These are phyloP conservation scores for Mesorhabditis spiculigera DNA, from an alignment of 2,888 invertebrate genomes.

Conservation along the genomic window DNA sequence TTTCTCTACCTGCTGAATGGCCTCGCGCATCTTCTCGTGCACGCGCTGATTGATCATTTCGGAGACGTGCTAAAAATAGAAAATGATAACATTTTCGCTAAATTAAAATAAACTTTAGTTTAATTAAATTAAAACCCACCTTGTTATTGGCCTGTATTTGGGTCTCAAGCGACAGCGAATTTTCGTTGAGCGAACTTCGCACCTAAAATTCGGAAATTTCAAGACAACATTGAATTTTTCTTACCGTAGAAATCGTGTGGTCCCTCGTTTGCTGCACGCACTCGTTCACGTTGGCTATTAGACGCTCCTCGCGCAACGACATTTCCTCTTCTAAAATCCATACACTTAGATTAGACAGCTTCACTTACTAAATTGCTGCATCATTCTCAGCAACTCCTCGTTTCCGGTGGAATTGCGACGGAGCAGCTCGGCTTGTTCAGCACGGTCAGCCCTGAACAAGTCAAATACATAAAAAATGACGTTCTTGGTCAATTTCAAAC, in stretches of 20 bases:
- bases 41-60: background rate
- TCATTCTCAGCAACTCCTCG: slow-evolving; percentile 19
- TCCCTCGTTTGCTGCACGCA: slow-evolving; percentile 17
- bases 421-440: slow-evolving; percentile 14
- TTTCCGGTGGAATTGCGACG: slow-evolving; percentile 17
- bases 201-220: slow-evolving; percentile 1
- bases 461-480: too few relatives aligned
- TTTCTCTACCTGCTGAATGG: slow-evolving; percentile 4
- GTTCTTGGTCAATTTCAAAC: too few relatives aligned
- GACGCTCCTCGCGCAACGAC: slow-evolving; percentile 35
- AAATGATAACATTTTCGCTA: too few relatives aligned
- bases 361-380: slow-evolving; percentile 22
- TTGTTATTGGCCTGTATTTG: slow-evolving; percentile 18
- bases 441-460: slow-evolving; percentile 17
- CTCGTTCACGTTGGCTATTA: slow-evolving; percentile 29
- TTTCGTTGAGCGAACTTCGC: slow-evolving; percentile 20
- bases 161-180: slow-evolving; percentile 15
- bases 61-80: background rate
- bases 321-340: slow-evolving; percentile 30
- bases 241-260: slow-evolving; percentile 20
- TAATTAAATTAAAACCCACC: slow-evolving; percentile 7
- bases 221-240: background rate
- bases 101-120: background rate
- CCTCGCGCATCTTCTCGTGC: background rate
- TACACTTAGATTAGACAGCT: background rate